Conservation (phyloP, 37 sponge, comb jelly and placozoan genomes). For the Oscarella lobularis region DNA sequence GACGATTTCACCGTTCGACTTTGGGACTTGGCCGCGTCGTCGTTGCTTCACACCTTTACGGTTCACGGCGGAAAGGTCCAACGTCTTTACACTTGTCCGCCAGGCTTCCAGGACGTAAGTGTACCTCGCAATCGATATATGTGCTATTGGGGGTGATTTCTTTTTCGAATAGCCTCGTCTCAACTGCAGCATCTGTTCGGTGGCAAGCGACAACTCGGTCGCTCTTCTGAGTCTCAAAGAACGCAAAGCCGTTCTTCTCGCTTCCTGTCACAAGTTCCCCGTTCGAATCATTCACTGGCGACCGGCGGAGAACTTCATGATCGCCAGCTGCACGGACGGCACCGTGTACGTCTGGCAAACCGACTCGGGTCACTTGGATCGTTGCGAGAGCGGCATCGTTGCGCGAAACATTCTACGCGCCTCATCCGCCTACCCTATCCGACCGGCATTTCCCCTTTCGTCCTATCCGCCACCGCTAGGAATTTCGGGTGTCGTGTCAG, state of each 20-base stretch:
- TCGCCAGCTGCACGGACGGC: conserved; percentile 68
- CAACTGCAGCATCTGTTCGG: conserved; percentile 62
- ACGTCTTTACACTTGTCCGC: conserved; percentile 50
- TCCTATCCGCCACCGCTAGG: background rate
- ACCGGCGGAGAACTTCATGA: conserved; percentile 67
- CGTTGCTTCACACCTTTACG: conserved; percentile 57
- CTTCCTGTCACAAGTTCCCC: conserved; percentile 58
- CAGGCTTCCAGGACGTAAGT: conserved; percentile 12
- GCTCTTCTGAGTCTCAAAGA: conserved; percentile 71
- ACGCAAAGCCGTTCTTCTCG: conserved; percentile 26
- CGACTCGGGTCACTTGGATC: conserved; percentile 35
- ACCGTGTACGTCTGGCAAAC: conserved; percentile 81
- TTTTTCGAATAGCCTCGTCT: conserved; percentile 12
- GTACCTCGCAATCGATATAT: background rate
- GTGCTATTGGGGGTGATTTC: background rate
- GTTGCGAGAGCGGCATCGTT: background rate
- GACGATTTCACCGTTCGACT: conserved; percentile 82
- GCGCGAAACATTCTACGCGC: background rate
- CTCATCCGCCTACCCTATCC: background rate
- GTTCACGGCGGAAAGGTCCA: conserved; percentile 68
- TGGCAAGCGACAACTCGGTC: conserved; percentile 78
- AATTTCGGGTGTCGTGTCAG: background rate
- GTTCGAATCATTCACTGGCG: conserved; percentile 48
- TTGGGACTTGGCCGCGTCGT: conserved; percentile 68
- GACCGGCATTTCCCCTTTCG: background rate